These are phyloP conservation scores for Eulemur mongoz DNA, from an alignment of 2,797 vertebrate genomes.

Conservation along the genomic window DNA sequence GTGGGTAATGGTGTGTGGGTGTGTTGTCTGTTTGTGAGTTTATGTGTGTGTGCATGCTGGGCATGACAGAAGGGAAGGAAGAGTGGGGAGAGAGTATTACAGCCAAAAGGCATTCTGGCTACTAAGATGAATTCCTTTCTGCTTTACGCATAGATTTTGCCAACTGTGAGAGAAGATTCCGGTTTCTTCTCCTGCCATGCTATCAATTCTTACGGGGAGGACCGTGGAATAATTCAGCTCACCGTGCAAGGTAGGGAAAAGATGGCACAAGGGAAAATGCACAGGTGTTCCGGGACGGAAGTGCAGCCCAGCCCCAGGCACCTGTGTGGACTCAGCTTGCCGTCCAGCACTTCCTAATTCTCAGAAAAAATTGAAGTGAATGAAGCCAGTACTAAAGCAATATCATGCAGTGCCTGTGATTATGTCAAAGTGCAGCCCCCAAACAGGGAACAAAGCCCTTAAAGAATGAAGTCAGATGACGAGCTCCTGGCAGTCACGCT, in stretches of 20 bases:
- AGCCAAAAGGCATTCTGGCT: conserved; percentile 2
- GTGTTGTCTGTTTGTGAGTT: no score
- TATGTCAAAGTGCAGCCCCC: conserved; percentile 1
- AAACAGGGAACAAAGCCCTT: no score
- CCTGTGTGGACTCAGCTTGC: background rate
- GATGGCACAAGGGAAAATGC: conserved; percentile 48
- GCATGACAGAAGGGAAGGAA: rapidly evolving
- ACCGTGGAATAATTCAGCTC: conserved; percentile 98
- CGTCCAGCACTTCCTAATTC: background rate
- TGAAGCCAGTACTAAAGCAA: background rate
- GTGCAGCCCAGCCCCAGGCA: conserved; percentile 23
- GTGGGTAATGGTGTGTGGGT: no score
- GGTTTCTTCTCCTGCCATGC: conserved; percentile 99
- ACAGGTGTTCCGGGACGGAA: conserved; percentile 51
- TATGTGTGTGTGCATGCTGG: background rate
- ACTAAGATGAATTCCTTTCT: conserved; percentile 71
- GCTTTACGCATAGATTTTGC: conserved; percentile 91
- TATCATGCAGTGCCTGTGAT: background rate
- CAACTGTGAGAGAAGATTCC: conserved; percentile 97
- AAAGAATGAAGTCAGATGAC: background rate
- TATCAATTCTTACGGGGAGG: conserved; percentile 99
- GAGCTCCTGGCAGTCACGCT: rapidly evolving
- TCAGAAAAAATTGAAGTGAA: background rate
- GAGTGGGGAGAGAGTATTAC: background rate
- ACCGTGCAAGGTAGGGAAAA: conserved; percentile 95